Evolutionary conservation across 2,888 invertebrate genomes (phyloP), one percentile per base, ranked within the genome.

Genomic region (Chloroclystis v-ata): DNA sequence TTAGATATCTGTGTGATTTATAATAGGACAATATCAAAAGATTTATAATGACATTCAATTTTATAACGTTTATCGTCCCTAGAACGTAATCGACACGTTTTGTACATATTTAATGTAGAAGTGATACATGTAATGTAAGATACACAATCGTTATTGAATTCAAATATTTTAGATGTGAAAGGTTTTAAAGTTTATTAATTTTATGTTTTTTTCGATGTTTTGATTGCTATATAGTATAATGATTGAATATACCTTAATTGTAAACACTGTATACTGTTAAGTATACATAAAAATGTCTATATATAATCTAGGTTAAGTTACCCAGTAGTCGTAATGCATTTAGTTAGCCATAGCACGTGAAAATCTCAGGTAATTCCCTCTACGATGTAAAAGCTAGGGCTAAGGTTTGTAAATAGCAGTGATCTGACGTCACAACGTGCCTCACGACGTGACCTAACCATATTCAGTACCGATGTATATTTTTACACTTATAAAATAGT

Each of bases 131-230:
- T 53, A 46, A 47, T 49, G 42, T 49, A 54, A 39, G 37, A 28
- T 47, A 69, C 73, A 78, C 14, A 75, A 76, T 75, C 82, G 79
- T 85, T 82, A 75, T 71, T 72, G 65, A 72, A 77, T 81, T 76
- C 73, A 72, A 74, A 81, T 73, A 71, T 78, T 83, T 82, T 82
- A 80, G 75, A 82, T 66, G 73, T 76, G 76, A 73, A 67, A n/a
- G 60, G 72, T 78, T 80, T 79, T 76, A 70, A 56, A 52, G 37
- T 47, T 50, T 43, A 46, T 13, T 42, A 43, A 41, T 47, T 41
- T 48, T 35, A 26, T 28, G 28, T 47, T 48, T 45, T 33, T 52
- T 47, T 63, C 67, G 66, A 63, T 71, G 70, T 67, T 68, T 65
- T 29, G 67, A 72, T 70, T 70, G 73, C 60, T 74, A 69, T 67